Evolutionary conservation across 2,888 invertebrate genomes (phyloP).

Genomic region (Athetis lepigone): DNA sequence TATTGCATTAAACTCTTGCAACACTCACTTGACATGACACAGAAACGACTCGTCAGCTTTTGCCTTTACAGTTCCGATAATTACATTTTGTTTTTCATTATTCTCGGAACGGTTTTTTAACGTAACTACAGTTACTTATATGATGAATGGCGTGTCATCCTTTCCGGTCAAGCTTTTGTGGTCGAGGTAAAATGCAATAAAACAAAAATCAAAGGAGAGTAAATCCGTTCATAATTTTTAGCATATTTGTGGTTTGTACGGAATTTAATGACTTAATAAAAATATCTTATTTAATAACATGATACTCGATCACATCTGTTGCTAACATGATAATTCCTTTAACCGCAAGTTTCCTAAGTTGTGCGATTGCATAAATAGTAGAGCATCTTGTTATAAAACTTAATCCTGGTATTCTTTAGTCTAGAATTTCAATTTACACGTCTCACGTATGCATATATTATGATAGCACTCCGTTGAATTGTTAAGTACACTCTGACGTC

Average conservation of each 20-base stretch:
- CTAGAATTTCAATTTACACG: constrained; percentile 31
- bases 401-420: constrained; percentile 12
- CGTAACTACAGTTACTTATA: constrained; percentile 34
- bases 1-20: constrained; percentile 40
- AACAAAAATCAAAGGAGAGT: neutral
- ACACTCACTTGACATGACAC: constrained; percentile 62
- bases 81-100: constrained; percentile 46
- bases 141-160: constrained; percentile 43
- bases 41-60: constrained; percentile 47
- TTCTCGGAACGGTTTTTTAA: constrained; percentile 46
- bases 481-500: constrained; percentile 12
- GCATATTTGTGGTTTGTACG: constrained; percentile 10
- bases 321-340: neutral
- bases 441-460: constrained; percentile 17
- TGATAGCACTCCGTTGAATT: constrained; percentile 13
- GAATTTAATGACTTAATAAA: neutral
- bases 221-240: constrained; percentile 7
- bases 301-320: too few relatives aligned
- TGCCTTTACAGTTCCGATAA: constrained; percentile 33
- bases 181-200: constrained; percentile 5
- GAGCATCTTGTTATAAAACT: constrained; percentile 11
- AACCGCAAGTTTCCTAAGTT: constrained; percentile 1
- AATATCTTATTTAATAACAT: too few relatives aligned
- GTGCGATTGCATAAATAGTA: constrained; percentile 17
- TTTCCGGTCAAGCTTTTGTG: constrained; percentile 2